Evolutionary conservation across 2,797 vertebrate genomes (phyloP), one percentile per base, ranked within the genome.

Genomic region (Chanos chanos): DNA sequence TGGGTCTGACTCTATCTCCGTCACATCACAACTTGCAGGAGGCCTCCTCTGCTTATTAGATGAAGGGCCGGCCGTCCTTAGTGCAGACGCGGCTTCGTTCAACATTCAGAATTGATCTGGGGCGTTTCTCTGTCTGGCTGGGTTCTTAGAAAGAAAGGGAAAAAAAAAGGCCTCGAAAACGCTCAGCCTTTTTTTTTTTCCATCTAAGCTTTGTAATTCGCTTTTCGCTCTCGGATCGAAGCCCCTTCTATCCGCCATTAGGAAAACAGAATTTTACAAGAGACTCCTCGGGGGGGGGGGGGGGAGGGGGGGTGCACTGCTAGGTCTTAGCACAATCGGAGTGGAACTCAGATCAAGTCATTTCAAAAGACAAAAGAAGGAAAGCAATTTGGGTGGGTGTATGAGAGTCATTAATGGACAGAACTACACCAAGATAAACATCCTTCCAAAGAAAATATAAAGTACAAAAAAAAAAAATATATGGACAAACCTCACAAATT

Each of bases 61-160:
- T 72, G 71, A 78, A 83, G 72, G 76, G 73, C 76, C 43, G 64
- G 78, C 78, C 70, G 64, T 57, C 78, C 69, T 66, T 77, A 30
- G 63, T 61, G 63, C 72, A 78, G 71, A 67, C 57, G 25, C 25
- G 43, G 65, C 81, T 86, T 82, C 82, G 81, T 80, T 78, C 77
- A n/a, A 81, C 83, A 83, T 85, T 85, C 68, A 76, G 69, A 74
- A 88, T 86, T 86, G 87, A 91, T 89, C 83, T 71, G 76, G 72
- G 79, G 75, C 61, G 74, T 80, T 73, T 56, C 48, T 37, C 66
- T 68, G 76, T 69, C 74, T 65, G 61, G 71, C 71, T 67, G 1
- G 57, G 49, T 43, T n/a, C 53, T 75, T 70, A 77, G 73, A 49
- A 50, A 59, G 40, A 41, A 43, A 61, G 47, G 63, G 66, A n/a